Base-by-base conservation (phyloP, 2,888 invertebrate genomes). In the Sepioteuthis lessoniana region DNA sequence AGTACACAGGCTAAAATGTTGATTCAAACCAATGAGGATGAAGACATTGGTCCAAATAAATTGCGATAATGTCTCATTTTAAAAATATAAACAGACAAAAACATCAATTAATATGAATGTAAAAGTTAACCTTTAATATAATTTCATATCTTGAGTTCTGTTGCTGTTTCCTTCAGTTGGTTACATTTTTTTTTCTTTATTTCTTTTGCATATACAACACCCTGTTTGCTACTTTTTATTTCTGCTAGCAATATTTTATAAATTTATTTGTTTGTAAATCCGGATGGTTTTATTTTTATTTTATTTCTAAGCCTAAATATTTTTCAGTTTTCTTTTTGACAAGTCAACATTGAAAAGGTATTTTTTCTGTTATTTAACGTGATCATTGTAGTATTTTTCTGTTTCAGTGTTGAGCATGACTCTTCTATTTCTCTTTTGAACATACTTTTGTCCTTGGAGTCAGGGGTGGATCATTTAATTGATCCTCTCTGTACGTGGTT, bases 271-370 rank as follows among this genome's bases (percentile, higher is more conserved):
- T 76, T 76, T n/a, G 10, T 76, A n/a, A 76, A 76, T 76, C 76
- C 13, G 25, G 76, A 13, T n/a, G 76, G 16, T 76, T 76, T 76
- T 42, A 42, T 42, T 55, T 55, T 55, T 25, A 25, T 25, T 55
- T 76, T 35, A 76, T 76, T 76, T 76, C n/a, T 76, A n/a, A 76
- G 76, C n/a, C 76, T n/a, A 76, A 76, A 76, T 92, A 47, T 92
- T 92, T 42, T 92, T 47, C 92, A 92, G 92, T 92, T 92, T 92
- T 92, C 92, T 92, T 92, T 92, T 92, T 92, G 92, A 92, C 92
- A 92, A 92, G 46, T 1, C 38, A 38, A 31, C 92, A 42, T 92
- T 92, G n/a, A 92, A 92, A 92, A 92, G 92, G 92, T 92, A 92
- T 92, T 42, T 19, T 92, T 42, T 16, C 28, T 46, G 19, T 92